Conservation (phyloP, 2,113 vertebrate genomes). For the Clupea harengus region DNA sequence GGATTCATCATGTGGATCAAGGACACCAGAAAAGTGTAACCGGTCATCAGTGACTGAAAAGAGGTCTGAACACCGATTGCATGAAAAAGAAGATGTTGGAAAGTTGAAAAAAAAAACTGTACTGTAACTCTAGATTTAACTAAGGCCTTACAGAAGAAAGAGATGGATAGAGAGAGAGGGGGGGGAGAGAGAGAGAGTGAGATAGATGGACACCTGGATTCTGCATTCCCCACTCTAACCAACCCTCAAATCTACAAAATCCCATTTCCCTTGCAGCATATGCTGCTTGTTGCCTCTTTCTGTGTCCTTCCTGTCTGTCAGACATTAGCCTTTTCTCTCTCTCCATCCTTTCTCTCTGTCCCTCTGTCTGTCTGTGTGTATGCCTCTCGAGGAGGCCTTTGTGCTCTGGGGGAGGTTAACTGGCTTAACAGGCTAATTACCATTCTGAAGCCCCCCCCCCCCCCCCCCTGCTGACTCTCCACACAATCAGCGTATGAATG, state of each 20-base stretch:
- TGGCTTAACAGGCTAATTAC: slow-evolving; percentile 45
- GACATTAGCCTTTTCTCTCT: background rate
- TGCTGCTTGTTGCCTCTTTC: background rate
- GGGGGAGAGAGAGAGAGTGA: background rate
- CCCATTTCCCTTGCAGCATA: background rate
- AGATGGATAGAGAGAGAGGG: background rate
- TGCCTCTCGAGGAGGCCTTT: slow-evolving; percentile 25
- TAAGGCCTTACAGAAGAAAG: too few species aligned
- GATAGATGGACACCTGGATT: background rate
- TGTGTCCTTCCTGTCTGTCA: background rate
- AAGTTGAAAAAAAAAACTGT: background rate
- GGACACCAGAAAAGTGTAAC: background rate
- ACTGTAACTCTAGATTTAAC: too few species aligned
- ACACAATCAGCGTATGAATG: slow-evolving; percentile 41
- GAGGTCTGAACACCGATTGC: background rate
- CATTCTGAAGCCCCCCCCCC: slow-evolving; percentile 42
- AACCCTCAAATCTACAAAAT: background rate
- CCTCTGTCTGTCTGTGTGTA: background rate
- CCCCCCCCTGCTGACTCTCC: slow-evolving; percentile 42
- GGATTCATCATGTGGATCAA: background rate
- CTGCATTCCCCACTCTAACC: background rate
- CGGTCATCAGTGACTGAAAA: background rate
- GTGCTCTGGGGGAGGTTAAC: slow-evolving; percentile 46
- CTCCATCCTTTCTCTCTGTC: background rate
- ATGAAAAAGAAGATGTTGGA: too few species aligned